phyloP scores from a whole-genome alignment of 2,888 invertebrate genomes.

The Plagiodera versicolora region DNA sequence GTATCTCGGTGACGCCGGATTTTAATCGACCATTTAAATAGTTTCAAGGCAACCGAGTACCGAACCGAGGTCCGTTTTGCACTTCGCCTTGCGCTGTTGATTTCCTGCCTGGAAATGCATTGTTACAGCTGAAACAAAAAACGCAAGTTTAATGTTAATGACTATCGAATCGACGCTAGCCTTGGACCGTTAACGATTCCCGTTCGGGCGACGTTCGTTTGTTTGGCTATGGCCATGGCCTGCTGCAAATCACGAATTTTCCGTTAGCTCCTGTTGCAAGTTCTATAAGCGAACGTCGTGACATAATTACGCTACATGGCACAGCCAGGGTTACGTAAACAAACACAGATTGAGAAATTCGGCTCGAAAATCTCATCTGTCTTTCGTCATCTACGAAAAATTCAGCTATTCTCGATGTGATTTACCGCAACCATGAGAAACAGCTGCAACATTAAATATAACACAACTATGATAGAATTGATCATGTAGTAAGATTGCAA shows the following conservation, averaged over 20 bases:
- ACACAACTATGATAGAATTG: too few relatives aligned
- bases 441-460: too few relatives aligned
- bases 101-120: constrained; percentile 7
- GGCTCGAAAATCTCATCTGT: not conserved
- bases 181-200: constrained; percentile 41
- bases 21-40: constrained; percentile 5
- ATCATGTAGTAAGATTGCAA: too few relatives aligned
- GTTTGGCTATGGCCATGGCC: constrained; percentile 30
- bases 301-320: constrained; percentile 1
- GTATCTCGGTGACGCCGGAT: not conserved
- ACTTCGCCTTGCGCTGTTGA: not conserved
- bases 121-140: constrained; percentile 15
- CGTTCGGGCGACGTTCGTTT: constrained; percentile 26
- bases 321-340: not conserved
- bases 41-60: constrained; percentile 5
- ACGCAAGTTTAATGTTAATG: constrained; percentile 26
- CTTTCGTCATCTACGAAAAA: not conserved
- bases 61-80: not conserved
- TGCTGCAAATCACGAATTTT: constrained; percentile 15
- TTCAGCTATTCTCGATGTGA: not conserved
- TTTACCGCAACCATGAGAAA: not conserved
- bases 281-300: not conserved
- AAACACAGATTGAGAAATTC: not conserved
- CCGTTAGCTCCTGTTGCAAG: constrained; percentile 27
- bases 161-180: constrained; percentile 22